Evolutionary conservation across 1,140 invertebrate species (phyloP), one percentile per base, ranked within the genome.

Genomic region (Forficula auricularia): DNA sequence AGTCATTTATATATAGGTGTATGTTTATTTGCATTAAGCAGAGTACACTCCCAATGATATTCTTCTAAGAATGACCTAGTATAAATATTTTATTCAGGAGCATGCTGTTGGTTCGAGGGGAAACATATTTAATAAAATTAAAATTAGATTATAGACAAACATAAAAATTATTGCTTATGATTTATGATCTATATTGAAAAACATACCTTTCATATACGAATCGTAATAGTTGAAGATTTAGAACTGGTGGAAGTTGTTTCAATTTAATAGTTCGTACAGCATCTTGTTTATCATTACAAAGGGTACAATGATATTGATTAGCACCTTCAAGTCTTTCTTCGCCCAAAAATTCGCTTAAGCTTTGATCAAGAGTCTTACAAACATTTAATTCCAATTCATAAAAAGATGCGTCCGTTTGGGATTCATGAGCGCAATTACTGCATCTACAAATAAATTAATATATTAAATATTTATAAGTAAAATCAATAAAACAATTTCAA

Each of bases 121-220:
- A n/a, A n/a, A n/a, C n/a, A n/a, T n/a, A n/a, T n/a, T n/a, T n/a
- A n/a, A n/a, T n/a, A n/a, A n/a, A n/a, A n/a, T n/a, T n/a, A n/a
- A n/a, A n/a, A n/a, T n/a, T n/a, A n/a, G n/a, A n/a, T n/a, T n/a
- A n/a, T n/a, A n/a, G n/a, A n/a, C n/a, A n/a, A n/a, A n/a, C n/a
- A 40, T 38, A 42, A 19, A 33, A 35, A 47, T 46, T 56, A 59
- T n/a, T n/a, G n/a, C n/a, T n/a, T n/a, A n/a, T n/a, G n/a, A n/a
- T n/a, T n/a, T n/a, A n/a, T n/a, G n/a, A n/a, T n/a, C n/a, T n/a
- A n/a, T n/a, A n/a, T n/a, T n/a, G n/a, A n/a, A n/a, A n/a, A n/a
- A n/a, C n/a, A n/a, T n/a, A 75, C 68, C 71, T 63, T 57, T 78
- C 73, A 57, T 72, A 79, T 0, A 77, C 69, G 59, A 79, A 80